Conservation (phyloP, 2,797 vertebrate species). For the Philypnodon macrostomus region DNA sequence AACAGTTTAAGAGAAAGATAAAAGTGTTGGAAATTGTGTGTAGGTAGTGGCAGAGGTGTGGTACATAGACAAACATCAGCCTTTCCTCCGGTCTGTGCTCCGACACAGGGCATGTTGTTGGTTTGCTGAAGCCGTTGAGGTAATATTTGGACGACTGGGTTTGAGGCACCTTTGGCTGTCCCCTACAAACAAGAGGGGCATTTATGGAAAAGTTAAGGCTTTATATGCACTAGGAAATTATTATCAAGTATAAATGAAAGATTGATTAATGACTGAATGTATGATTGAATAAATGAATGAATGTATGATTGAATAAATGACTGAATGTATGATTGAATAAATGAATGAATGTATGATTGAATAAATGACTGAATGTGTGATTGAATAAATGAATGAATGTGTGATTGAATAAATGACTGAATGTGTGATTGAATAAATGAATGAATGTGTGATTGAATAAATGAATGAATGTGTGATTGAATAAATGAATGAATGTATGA, state of each 20-base stretch:
- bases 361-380: constrained; percentile 5
- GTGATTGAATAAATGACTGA: no score
- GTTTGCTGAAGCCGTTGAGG: constrained; percentile 58
- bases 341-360: constrained; percentile 5
- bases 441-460: constrained; percentile 1
- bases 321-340: constrained; percentile 1
- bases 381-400: constrained; percentile 6
- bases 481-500: constrained; percentile 5
- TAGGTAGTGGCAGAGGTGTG: constrained; percentile 54
- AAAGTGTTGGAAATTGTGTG: constrained; percentile 60
- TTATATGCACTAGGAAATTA: constrained; percentile 4
- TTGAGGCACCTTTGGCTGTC: constrained; percentile 37
- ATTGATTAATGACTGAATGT: no score
- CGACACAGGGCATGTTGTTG: constrained; percentile 67
- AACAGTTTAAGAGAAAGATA: constrained; percentile 8
- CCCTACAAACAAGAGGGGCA: constrained; percentile 46
- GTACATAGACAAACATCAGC: constrained; percentile 19
- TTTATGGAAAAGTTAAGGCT: constrained; percentile 37
- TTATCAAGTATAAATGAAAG: neutral
- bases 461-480: constrained; percentile 5
- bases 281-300: no score
- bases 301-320: no score
- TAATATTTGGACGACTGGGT: constrained; percentile 66
- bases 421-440: no score
- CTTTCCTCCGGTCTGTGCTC: constrained; percentile 36